Evolutionary conservation across 2,113 vertebrate species (phyloP).

Genomic region (Platysteira castanea): DNA sequence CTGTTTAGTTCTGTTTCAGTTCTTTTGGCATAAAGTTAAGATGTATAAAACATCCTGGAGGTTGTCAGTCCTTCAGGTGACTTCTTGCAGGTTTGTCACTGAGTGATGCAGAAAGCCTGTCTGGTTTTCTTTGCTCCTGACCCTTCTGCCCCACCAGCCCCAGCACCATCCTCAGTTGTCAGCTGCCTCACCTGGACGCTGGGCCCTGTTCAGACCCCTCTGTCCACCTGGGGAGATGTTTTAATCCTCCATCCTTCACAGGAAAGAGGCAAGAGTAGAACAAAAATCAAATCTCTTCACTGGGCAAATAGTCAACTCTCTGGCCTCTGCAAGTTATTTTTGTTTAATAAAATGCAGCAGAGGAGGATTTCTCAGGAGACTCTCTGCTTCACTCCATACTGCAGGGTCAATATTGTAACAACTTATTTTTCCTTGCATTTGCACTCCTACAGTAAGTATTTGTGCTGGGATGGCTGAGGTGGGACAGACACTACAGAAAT

Average conservation of each 20-base stretch:
- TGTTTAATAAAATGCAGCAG: neutral
- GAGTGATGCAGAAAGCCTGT: neutral
- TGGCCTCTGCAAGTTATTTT: neutral
- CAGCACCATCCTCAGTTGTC: neutral
- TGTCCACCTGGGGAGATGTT: neutral
- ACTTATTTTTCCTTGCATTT: neutral
- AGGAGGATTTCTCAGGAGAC: neutral
- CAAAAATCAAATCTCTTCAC: neutral
- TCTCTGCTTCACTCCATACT: neutral
- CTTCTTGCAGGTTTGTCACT: neutral
- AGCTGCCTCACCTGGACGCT: neutral
- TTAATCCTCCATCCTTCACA: neutral
- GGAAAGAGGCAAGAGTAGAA: neutral
- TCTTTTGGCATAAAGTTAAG: neutral
- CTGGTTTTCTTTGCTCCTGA: neutral
- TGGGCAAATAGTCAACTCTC: neutral
- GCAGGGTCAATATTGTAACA: conserved; percentile 31
- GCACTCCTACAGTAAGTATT: neutral
- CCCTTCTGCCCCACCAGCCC: neutral
- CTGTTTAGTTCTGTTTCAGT: neutral
- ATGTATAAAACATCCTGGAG: neutral
- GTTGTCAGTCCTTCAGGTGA: neutral
- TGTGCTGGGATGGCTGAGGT: neutral
- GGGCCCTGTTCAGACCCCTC: neutral
- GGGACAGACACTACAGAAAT: neutral